Evolutionary conservation across 2,113 vertebrate genomes (phyloP), one percentile per base, ranked within the genome.

Genomic region (Oxyura jamaicensis): DNA sequence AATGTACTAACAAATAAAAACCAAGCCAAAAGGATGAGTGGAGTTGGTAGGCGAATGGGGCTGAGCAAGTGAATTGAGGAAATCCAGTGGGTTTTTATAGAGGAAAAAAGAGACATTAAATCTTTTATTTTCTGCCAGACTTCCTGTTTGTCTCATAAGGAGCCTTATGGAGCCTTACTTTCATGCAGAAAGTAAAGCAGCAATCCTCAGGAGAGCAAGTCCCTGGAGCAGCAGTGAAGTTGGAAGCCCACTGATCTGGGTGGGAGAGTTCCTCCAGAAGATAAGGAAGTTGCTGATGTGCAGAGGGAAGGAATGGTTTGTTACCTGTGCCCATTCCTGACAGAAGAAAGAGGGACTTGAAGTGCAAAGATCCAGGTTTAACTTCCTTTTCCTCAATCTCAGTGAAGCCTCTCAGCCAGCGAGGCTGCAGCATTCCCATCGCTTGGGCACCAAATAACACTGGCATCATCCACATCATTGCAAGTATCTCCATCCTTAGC

Each of bases 141-240:
- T 83, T 20, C 23, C 55, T 66, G 35, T 55, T 86, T 88, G 80
- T 17, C 8, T 67, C 52, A 11, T 12, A 28, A 50, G 15, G 14
- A 46, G 16, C 7, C 14, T 39, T 53, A 58, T 0, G 7, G 76
- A 62, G 48, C 48, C 22, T 23, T 14, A 50, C 9, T 50, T 91
- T 5, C 35, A 36, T 25, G 60, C 26, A 55, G 50, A 78, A 78
- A 59, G 2, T 29, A 48, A 62, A 69, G 33, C 36, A 75, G n/a
- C 17, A 35, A 2, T 66, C 17, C 18, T 62, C 1, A 1, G 26
- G 36, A 10, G 3, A 0, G 3, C 14, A 50, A 26, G 65, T 29
- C 11, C 55, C 15, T 5, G 42, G 22, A 85, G 23, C 10, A 26
- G 13, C 11, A 19, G 17, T 60, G 53, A 56, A 50, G 9, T 1